A percentile compares a stretch with the other conserved stretches of the same genome.
Conservation (phyloP, 2,888 invertebrate genomes). For the Archips crataeganus region DNA sequence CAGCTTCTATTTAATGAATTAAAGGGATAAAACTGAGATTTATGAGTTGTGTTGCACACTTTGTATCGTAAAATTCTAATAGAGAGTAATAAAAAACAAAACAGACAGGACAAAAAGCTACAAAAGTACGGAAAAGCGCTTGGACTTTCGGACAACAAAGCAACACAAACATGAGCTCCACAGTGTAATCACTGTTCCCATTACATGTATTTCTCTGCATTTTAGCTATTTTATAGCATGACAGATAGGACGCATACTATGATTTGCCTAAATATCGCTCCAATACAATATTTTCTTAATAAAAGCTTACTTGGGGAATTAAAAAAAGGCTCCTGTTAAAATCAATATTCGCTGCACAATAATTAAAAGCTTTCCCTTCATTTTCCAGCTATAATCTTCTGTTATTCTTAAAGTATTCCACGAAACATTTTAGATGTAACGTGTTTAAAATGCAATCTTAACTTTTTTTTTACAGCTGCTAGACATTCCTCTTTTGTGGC, state of each 20-base stretch:
- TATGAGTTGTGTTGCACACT: not conserved
- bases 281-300: not conserved
- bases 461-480: no score
- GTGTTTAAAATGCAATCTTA: no score
- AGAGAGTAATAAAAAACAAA: not conserved
- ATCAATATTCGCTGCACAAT: not conserved
- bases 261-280: constrained; percentile 1
- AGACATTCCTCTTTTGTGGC: no score
- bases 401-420: not conserved
- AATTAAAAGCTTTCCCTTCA: not conserved
- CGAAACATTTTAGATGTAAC: no score
- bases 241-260: not conserved
- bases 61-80: not conserved
- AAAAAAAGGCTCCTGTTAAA: not conserved
- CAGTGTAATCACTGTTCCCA: not conserved
- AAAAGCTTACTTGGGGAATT: not conserved
- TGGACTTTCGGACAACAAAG: not conserved
- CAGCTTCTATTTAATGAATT: no score
- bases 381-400: no score
- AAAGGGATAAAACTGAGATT: no score
- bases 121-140: not conserved
- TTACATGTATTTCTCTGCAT: not conserved
- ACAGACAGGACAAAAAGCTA: not conserved
- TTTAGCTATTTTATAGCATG: not conserved
- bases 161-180: constrained; percentile 5